Evolutionary conservation across 2,113 vertebrate species (phyloP).

Genomic region (Neodon shergylaensis): DNA sequence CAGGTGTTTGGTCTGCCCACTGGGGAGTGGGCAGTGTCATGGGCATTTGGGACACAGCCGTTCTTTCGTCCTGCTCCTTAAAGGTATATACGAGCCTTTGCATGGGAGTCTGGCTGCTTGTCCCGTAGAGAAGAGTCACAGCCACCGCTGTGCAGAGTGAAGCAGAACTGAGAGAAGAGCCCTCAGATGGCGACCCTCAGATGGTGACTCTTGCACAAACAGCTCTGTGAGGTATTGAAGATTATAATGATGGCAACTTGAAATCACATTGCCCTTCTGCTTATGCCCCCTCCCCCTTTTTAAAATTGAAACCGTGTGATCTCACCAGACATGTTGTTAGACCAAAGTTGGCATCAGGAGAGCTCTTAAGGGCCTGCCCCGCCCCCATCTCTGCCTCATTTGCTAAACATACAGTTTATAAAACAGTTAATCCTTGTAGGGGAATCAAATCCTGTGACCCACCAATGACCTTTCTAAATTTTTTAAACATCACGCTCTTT

Average conservation of each 20-base stretch:
- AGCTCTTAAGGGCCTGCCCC: not conserved
- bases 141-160: not conserved
- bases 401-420: not conserved
- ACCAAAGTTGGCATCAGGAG: not conserved
- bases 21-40: not conserved
- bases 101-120: not conserved
- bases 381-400: not conserved
- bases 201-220: not conserved
- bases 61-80: not conserved
- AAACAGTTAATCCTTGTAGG: not conserved
- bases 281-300: no score
- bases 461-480: not conserved
- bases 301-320: not conserved
- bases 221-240: not conserved
- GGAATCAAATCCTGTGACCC: not conserved
- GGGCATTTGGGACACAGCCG: no score
- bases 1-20: not conserved
- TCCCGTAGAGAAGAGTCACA: not conserved
- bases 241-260: not conserved
- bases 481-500: not conserved
- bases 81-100: not conserved
- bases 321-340: constrained; percentile 14
- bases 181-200: not conserved
- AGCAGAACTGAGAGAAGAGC: not conserved
- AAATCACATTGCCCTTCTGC: not conserved